These are phyloP conservation scores for Ophion costatus DNA, from an alignment of 2,888 invertebrate species.

Conservation along the genomic window DNA sequence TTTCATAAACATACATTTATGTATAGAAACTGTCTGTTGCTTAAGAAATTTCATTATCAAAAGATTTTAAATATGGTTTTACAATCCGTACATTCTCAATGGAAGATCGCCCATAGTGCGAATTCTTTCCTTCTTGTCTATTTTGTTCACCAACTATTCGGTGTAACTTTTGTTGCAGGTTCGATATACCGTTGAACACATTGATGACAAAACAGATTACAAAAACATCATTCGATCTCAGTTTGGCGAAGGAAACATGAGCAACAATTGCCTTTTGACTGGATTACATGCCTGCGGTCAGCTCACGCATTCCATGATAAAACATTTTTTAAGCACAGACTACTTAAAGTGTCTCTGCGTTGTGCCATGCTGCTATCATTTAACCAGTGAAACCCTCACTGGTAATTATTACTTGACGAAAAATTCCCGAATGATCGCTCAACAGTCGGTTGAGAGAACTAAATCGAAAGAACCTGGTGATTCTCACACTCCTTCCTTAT, in stretches of 20 bases:
- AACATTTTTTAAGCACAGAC: conserved; percentile 86
- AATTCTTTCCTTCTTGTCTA: too few relatives aligned
- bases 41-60: too few relatives aligned
- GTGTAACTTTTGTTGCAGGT: conserved; percentile 71
- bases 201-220: conserved; percentile 78
- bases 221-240: conserved; percentile 70
- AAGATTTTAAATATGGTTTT: too few relatives aligned
- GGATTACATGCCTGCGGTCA: conserved; percentile 97
- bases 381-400: conserved; percentile 86
- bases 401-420: conserved; percentile 75
- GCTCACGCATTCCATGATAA: conserved; percentile 89
- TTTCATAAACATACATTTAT: too few relatives aligned
- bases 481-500: conserved; percentile 87
- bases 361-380: conserved; percentile 96
- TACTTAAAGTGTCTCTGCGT: conserved; percentile 88
- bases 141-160: neutral
- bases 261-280: conserved; percentile 81
- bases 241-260: conserved; percentile 71
- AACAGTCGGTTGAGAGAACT: conserved; percentile 92
- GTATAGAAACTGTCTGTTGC: too few relatives aligned
- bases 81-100: too few relatives aligned
- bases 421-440: conserved; percentile 93
- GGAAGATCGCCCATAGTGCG: too few relatives aligned
- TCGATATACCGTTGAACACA: conserved; percentile 74
- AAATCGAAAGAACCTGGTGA: conserved; percentile 83